A percentile compares a stretch with the other conserved stretches of the same genome.
Evolutionary conservation across 2,888 invertebrate genomes (phyloP).

Genomic region (Lasius fuliginosus): DNA sequence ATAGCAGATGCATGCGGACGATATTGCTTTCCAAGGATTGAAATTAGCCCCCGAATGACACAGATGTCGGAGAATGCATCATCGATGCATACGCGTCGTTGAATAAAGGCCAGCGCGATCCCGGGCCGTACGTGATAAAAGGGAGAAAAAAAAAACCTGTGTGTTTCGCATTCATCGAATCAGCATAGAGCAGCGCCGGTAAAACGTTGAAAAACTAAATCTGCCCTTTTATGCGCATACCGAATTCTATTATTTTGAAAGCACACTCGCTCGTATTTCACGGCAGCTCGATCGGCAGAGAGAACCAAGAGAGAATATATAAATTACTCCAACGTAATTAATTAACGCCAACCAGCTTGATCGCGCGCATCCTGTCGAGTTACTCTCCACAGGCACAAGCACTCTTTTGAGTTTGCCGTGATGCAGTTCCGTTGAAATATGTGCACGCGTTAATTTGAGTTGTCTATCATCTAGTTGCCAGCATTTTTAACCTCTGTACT

Average conservation of each 20-base stretch:
- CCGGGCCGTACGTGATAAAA: conserved; percentile 41
- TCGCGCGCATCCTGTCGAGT: conserved; percentile 16
- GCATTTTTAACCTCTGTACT: background rate
- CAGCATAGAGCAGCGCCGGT: conserved; percentile 51
- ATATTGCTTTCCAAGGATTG: conserved; percentile 55
- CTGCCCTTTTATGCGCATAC: conserved; percentile 35
- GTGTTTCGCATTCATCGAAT: conserved; percentile 55
- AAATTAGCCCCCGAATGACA: conserved; percentile 52
- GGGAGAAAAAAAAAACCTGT: background rate
- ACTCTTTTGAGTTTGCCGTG: background rate
- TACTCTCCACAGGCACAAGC: background rate
- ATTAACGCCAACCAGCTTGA: conserved; percentile 39
- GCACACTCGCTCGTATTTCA: conserved; percentile 28
- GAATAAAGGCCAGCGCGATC: conserved; percentile 35
- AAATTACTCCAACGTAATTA: conserved; percentile 34
- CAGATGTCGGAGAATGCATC: conserved; percentile 54
- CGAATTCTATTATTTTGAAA: conserved; percentile 47
- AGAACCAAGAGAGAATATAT: conserved; percentile 17
- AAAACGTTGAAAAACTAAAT: conserved; percentile 52
- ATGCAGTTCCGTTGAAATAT: background rate
- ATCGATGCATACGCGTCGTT: conserved; percentile 49
- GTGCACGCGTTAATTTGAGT: background rate
- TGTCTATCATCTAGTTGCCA: background rate
- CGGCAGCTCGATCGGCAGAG: background rate
- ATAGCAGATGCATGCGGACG: conserved; percentile 47